A percentile compares a stretch with the other conserved stretches of the same genome.
Evolutionary conservation across 1,140 invertebrate species (phyloP).

Genomic region (Eufriesea mexicana): DNA sequence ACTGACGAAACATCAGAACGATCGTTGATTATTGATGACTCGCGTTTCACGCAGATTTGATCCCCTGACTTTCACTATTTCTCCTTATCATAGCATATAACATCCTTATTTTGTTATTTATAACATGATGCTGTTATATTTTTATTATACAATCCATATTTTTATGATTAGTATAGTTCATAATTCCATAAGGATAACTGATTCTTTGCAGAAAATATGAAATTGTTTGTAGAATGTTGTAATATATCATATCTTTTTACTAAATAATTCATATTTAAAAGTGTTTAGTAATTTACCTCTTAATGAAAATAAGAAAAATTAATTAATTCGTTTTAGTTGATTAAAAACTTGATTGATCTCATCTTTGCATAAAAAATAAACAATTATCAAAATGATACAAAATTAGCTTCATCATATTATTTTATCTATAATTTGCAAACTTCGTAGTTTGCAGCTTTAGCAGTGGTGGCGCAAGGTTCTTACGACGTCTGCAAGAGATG

Average conservation of each 20-base stretch:
- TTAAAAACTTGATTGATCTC: no score
- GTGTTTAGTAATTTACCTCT: neutral
- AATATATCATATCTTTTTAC: neutral
- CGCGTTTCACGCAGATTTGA: neutral
- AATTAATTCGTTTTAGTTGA: no score
- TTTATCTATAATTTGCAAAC: constrained; percentile 32
- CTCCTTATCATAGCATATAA: no score
- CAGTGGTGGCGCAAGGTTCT: constrained; percentile 32
- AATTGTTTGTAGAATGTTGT: neutral
- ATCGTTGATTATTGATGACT: constrained; percentile 40
- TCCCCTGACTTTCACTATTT: neutral
- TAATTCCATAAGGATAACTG: no score
- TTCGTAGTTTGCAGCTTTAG: constrained; percentile 32
- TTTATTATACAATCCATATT: neutral
- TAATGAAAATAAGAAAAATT: neutral
- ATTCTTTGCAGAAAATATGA: no score
- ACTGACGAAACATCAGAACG: constrained; percentile 41
- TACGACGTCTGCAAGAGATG: constrained; percentile 40
- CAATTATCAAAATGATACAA: neutral
- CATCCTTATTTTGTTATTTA: neutral
- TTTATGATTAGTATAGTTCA: neutral
- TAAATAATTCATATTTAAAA: neutral
- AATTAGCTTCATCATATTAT: no score
- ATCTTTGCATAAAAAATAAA: no score
- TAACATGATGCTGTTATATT: neutral